These are phyloP conservation scores for Resseliella maxima DNA, from an alignment of 2,888 invertebrate genomes.

Conservation along the genomic window DNA sequence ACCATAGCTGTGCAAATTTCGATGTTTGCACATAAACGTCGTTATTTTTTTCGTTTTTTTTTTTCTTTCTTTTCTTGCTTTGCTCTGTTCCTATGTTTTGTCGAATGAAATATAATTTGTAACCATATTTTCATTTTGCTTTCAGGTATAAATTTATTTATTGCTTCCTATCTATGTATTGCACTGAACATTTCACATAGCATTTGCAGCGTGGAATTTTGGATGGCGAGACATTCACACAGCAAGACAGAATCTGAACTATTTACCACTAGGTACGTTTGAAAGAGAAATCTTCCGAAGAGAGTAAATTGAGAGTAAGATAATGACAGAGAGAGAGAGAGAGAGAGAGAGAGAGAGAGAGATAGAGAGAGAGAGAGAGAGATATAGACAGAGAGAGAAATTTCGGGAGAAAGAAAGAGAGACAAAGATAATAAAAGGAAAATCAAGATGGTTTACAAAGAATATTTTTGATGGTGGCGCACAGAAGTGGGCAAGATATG, in stretches of 20 bases:
- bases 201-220: background rate
- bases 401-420: background rate
- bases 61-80: background rate
- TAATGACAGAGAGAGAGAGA: no score
- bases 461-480: slow-evolving; percentile 35
- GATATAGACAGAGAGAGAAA: no score
- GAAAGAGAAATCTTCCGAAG: no score
- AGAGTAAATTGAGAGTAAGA: no score
- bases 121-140: slow-evolving; percentile 43
- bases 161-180: slow-evolving; percentile 6
- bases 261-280: no score
- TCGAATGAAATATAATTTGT: slow-evolving; percentile 38
- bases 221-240: background rate
- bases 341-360: no score
- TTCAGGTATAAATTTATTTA: slow-evolving; percentile 53
- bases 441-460: background rate
- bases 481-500: slow-evolving; percentile 25
- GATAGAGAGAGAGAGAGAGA: no score
- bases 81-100: background rate
- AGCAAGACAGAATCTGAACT: no score
- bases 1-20: background rate
- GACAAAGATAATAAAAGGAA: background rate
- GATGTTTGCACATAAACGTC: background rate
- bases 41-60: background rate
- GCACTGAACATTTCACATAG: background rate